Evolutionary conservation across 2,797 vertebrate species (phyloP).

Genomic region (Malurus splendens): DNA sequence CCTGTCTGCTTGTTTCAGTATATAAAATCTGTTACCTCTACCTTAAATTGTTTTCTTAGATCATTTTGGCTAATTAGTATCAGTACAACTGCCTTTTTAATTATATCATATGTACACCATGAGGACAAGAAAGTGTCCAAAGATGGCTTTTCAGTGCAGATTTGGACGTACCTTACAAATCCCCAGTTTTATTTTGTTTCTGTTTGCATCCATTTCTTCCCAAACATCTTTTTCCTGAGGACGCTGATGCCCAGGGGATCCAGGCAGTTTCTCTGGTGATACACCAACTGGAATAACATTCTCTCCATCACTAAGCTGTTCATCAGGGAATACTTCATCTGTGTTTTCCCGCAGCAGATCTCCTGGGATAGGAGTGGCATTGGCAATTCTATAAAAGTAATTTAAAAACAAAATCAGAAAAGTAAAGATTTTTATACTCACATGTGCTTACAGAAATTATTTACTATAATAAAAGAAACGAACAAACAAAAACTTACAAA

Average conservation of each 20-base stretch:
- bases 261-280: conserved; percentile 80
- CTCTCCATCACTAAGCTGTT: conserved; percentile 94
- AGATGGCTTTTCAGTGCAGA: neutral
- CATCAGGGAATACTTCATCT: conserved; percentile 95
- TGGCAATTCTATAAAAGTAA: conserved; percentile 85
- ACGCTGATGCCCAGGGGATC: conserved; percentile 80
- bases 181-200: conserved; percentile 84
- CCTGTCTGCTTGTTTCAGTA: neutral
- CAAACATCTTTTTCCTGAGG: conserved; percentile 94
- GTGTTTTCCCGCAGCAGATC: conserved; percentile 94
- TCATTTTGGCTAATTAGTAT: neutral
- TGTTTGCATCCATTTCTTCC: conserved; percentile 95
- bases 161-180: conserved; percentile 81
- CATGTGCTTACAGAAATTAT: neutral
- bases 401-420: neutral
- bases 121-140: neutral
- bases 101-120: neutral
- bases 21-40: neutral
- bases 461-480: conserved; percentile 63
- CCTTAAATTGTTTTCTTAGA: neutral
- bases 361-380: conserved; percentile 92
- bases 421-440: neutral
- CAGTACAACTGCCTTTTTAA: neutral
- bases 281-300: conserved; percentile 80
- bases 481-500: neutral